phyloP scores from a whole-genome alignment of 1,140 invertebrate species.

The Arctopsyche grandis region DNA sequence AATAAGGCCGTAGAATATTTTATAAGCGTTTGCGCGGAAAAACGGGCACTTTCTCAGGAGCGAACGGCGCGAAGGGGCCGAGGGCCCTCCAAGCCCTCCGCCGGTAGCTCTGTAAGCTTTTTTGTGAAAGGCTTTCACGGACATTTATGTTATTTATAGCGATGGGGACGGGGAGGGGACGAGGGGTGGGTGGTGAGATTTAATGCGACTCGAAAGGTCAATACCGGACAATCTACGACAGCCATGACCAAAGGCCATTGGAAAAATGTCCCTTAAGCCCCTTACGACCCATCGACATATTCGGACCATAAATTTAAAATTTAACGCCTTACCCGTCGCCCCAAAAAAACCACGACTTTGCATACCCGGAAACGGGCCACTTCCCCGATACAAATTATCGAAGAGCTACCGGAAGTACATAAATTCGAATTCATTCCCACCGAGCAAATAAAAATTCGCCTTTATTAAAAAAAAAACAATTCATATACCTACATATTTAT shows the following conservation, averaged over 20 bases:
- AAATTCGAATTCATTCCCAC: too few relatives aligned
- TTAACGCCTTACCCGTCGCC: background rate
- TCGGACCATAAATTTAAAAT: background rate
- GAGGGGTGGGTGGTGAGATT: slow-evolving; percentile 37
- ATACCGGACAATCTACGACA: slow-evolving; percentile 20
- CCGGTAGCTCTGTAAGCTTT: slow-evolving; percentile 29
- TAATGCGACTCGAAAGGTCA: slow-evolving; percentile 49
- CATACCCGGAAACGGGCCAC: too few relatives aligned
- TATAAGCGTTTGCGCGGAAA: slow-evolving; percentile 39
- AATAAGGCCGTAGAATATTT: slow-evolving; percentile 31
- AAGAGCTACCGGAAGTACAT: too few relatives aligned
- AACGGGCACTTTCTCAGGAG: slow-evolving; percentile 42
- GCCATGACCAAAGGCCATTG: background rate
- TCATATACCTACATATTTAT: too few relatives aligned
- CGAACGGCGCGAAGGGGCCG: slow-evolving; percentile 39
- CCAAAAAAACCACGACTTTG: too few relatives aligned
- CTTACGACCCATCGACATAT: background rate
- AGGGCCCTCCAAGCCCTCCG: background rate
- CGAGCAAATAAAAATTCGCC: too few relatives aligned
- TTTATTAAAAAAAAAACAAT: too few relatives aligned
- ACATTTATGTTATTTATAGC: slow-evolving; percentile 53
- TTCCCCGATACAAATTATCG: too few relatives aligned
- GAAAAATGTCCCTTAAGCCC: background rate
- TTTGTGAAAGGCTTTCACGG: slow-evolving; percentile 45
- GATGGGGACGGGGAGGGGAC: background rate